A percentile compares a stretch with the other conserved stretches of the same genome.
Conservation (phyloP, 2,797 vertebrate species). For the Lepidocolaptes lacrymiger region DNA sequence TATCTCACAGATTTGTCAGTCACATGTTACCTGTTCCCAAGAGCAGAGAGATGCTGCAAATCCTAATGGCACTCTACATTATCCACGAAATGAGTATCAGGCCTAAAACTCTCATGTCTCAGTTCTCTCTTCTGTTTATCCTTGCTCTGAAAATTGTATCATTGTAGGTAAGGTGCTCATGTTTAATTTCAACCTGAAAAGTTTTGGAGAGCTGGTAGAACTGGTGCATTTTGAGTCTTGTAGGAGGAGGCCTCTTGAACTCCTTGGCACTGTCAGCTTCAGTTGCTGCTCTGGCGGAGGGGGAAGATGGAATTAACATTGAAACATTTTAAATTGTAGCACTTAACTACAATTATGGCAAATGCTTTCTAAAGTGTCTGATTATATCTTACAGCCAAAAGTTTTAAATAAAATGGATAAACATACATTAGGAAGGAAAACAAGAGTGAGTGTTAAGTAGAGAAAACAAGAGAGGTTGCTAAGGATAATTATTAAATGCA, state of each 20-base stretch:
- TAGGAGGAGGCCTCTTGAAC: not conserved
- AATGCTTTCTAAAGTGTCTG: constrained; percentile 5
- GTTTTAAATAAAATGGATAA: constrained; percentile 41
- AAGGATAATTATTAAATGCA: not conserved
- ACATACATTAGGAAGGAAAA: constrained; percentile 42
- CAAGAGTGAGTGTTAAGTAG: not conserved
- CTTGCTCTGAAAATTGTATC: not conserved
- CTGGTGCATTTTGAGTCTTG: not conserved
- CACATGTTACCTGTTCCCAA: not conserved
- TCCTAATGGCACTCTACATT: not conserved
- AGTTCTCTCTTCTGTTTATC: not conserved
- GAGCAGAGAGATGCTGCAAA: not conserved
- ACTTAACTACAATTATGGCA: constrained; percentile 11
- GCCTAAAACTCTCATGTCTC: not conserved
- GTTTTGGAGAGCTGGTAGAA: not conserved
- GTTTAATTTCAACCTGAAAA: not conserved
- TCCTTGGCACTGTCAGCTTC: not conserved
- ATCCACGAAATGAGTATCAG: not conserved
- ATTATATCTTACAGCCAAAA: constrained; percentile 32
- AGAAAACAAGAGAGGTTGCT: not conserved
- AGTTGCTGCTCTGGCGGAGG: not conserved
- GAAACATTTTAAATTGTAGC: constrained; percentile 6
- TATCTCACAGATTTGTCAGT: not conserved
- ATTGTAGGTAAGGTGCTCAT: not conserved
- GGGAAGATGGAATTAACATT: not conserved